Evolutionary conservation across 2,113 vertebrate species (phyloP), one percentile per base, ranked within the genome.

Genomic region (Hystrix cristata): DNA sequence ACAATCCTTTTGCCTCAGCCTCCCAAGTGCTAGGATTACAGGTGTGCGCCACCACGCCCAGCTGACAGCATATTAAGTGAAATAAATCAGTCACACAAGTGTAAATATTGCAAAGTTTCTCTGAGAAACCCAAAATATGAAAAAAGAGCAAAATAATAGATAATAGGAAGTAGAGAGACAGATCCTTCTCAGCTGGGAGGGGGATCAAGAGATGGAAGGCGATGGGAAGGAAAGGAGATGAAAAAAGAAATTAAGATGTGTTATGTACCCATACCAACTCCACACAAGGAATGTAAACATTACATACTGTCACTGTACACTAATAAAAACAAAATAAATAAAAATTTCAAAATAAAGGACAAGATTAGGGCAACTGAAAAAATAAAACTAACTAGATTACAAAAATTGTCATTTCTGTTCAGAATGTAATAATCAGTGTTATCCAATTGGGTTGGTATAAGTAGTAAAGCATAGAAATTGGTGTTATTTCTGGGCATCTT

Each of bases 381-480:
- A 76, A 48, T 48, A 48, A 31, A 57, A 81, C 21, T n/a, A 34
- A 12, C 31, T 57, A 21, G 15, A 78, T 16, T 31, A 29, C 6
- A 79, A 71, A 94, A 84, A 64, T 60, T n/a, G 15, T 80, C 29
- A 29, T 87, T 90, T 85, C 48, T 83, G 14, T 92, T 55, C 23
- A 64, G n/a, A 89, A 65, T 64, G 29, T 84, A 74, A 76, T 60
- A 38, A 87, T 27, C 31, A 88, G 0, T 16, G 13, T 14, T 5
- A 10, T 90, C 80, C 85, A 82, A 55, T 62, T 59, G 38, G 29
- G 53, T 57, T 38, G 4, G 55, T 60, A 53, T 31, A 57, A 85
- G 81, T 88, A 74, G 9, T n/a, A 81, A 85, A 82, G 87, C 72
- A 78, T 88, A 95, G 59, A 71, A 62, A 91, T 43, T 27, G 10